These are phyloP conservation scores for Hestina assimilis DNA, from an alignment of 1,140 invertebrate genomes.

Conservation along the genomic window DNA sequence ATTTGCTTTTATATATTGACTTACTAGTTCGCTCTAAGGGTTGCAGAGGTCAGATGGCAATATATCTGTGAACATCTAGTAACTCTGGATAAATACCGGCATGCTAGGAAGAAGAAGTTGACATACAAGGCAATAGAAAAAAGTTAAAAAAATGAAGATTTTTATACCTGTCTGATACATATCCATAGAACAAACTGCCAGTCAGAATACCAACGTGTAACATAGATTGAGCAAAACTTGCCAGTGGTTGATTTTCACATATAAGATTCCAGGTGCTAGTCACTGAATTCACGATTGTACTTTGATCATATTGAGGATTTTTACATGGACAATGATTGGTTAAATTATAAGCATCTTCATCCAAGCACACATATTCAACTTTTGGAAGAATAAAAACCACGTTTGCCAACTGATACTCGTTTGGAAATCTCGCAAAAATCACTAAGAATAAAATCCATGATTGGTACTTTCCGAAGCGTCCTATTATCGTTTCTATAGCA, in stretches of 20 bases:
- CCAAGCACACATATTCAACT: conserved; percentile 80
- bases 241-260: conserved; percentile 67
- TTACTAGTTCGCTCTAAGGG: too few relatives aligned
- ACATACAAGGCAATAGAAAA: too few relatives aligned
- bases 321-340: conserved; percentile 67
- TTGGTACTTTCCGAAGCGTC: conserved; percentile 58
- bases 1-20: too few relatives aligned
- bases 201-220: conserved; percentile 76
- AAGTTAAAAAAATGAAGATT: neutral
- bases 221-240: conserved; percentile 75
- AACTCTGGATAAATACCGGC: too few relatives aligned
- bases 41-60: too few relatives aligned
- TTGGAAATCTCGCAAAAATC: conserved; percentile 81
- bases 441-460: conserved; percentile 81
- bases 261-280: conserved; percentile 78
- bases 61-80: too few relatives aligned
- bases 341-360: conserved; percentile 49
- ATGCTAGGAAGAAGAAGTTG: too few relatives aligned
- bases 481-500: conserved; percentile 52
- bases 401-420: conserved; percentile 83
- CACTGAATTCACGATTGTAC: conserved; percentile 68
- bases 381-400: conserved; percentile 83
- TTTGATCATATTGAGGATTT: conserved; percentile 69
- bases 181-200: conserved; percentile 76
- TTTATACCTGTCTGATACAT: conserved; percentile 73